Conservation (phyloP, 92 coral and sea anemone species). For the Galaxea fascicularis region DNA sequence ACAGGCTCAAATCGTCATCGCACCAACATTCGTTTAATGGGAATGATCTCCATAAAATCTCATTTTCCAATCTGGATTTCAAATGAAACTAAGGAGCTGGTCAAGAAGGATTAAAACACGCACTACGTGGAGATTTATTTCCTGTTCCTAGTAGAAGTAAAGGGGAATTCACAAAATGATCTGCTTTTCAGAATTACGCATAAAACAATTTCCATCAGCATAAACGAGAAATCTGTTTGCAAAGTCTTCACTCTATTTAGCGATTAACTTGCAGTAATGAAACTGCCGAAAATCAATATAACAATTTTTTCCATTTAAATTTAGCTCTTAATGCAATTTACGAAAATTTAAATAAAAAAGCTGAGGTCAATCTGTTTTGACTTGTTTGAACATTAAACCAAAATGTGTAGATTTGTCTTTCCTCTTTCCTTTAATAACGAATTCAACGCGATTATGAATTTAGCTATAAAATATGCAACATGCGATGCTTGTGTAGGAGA, state of each 20-base stretch:
- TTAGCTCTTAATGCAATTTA: not conserved
- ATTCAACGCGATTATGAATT: conserved; percentile 1
- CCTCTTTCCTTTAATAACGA: not conserved
- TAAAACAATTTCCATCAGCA: not conserved
- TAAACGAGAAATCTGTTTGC: not conserved
- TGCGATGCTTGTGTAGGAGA: not conserved
- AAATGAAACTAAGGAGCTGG: too few species aligned
- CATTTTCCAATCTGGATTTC: not conserved
- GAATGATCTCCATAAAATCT: not conserved
- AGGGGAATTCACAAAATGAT: not conserved
- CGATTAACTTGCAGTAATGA: not conserved
- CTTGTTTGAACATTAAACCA: too few species aligned
- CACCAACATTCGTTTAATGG: not conserved
- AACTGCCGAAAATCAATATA: not conserved
- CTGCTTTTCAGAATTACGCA: not conserved
- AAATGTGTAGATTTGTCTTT: too few species aligned
- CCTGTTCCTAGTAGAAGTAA: not conserved
- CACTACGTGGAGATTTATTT: too few species aligned
- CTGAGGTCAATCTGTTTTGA: too few species aligned
- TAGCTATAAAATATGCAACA: not conserved
- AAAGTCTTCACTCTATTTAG: not conserved
- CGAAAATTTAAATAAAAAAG: too few species aligned
- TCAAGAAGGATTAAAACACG: too few species aligned
- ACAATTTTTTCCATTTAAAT: not conserved
- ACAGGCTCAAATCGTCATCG: too few species aligned